phyloP scores from a whole-genome alignment of 2,888 invertebrate species.

The Apocheima hispidaria region DNA sequence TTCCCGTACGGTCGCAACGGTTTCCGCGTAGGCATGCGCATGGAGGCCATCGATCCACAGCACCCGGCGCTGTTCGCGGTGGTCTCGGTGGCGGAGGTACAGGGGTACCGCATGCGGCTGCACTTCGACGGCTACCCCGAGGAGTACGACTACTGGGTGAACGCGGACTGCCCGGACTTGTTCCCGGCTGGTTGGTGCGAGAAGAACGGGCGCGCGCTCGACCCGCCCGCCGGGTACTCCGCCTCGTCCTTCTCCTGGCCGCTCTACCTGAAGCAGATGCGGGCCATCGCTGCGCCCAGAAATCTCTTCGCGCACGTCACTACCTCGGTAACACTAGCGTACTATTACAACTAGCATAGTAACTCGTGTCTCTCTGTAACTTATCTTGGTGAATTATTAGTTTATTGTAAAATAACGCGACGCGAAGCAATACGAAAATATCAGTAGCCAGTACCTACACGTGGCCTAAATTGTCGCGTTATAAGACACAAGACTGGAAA shows the following conservation, averaged over 20 bases:
- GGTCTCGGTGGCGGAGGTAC: conserved; percentile 92
- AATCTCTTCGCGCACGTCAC: conserved; percentile 90
- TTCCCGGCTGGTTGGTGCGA: conserved; percentile 98
- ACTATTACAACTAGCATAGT: too few relatives aligned
- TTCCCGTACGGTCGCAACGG: conserved; percentile 92
- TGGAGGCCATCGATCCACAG: conserved; percentile 97
- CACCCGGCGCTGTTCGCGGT: conserved; percentile 96
- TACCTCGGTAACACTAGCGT: conserved; percentile 74
- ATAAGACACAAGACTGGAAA: too few relatives aligned
- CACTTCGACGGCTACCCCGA: conserved; percentile 97
- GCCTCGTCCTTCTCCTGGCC: conserved; percentile 92
- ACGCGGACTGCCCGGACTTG: conserved; percentile 95
- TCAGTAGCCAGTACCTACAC: too few relatives aligned
- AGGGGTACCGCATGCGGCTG: conserved; percentile 93
- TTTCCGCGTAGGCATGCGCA: conserved; percentile 94
- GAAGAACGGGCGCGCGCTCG: conserved; percentile 91
- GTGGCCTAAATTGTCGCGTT: too few relatives aligned
- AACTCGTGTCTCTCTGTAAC: too few relatives aligned
- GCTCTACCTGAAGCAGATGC: conserved; percentile 91
- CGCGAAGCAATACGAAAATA: too few relatives aligned
- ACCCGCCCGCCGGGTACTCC: conserved; percentile 91
- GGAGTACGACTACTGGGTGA: conserved; percentile 97
- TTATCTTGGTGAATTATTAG: too few relatives aligned
- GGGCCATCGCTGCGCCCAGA: conserved; percentile 91
- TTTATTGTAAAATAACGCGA: too few relatives aligned